Conservation (phyloP, 2,113 vertebrate species). For the Phyllopteryx taeniolatus region DNA sequence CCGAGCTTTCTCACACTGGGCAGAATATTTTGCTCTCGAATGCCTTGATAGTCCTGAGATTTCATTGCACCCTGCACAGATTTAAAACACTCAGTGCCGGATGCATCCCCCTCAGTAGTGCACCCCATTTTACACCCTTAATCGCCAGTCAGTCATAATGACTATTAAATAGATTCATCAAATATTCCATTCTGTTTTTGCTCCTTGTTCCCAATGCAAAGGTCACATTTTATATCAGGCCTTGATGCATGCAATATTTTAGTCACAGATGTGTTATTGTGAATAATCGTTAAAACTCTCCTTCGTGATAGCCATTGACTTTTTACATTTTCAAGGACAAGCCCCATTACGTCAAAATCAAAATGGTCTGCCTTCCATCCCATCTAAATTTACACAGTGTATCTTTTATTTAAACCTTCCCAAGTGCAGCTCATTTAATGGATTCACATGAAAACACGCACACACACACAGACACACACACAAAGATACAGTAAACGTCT, state of each 20-base stretch:
- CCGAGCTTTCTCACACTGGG: no score
- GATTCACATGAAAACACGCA: slow-evolving; percentile 10
- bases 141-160: no score
- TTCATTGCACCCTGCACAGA: no score
- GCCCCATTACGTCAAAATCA: slow-evolving; percentile 2
- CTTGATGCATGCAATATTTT: slow-evolving; percentile 31
- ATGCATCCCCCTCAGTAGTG: no score
- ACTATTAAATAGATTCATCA: no score
- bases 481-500: neutral
- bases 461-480: neutral
- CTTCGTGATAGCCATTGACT: neutral
- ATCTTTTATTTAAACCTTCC: slow-evolving; percentile 49
- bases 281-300: slow-evolving; percentile 2
- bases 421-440: slow-evolving; percentile 36
- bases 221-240: no score
- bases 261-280: neutral
- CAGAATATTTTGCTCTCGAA: no score
- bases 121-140: no score
- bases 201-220: no score
- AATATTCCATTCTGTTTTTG: no score
- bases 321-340: slow-evolving; percentile 10
- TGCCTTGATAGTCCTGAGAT: no score
- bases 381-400: slow-evolving; percentile 20
- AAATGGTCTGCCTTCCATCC: slow-evolving; percentile 15
- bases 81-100: no score